Base-by-base conservation (phyloP, 2,113 vertebrate species). In the Odocoileus hemionus region DNA sequence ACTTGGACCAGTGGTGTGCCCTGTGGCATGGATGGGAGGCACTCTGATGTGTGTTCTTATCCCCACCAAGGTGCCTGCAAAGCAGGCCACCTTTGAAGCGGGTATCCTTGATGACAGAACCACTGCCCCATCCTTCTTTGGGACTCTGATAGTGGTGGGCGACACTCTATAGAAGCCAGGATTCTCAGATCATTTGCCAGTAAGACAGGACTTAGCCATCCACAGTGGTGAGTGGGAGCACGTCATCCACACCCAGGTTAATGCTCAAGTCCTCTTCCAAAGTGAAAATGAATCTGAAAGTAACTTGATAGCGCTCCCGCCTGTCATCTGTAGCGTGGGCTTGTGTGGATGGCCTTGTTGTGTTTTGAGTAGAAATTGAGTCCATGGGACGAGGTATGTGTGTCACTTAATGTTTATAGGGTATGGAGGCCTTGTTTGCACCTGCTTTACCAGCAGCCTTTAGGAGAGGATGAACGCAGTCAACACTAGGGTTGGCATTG, bases 251-350 rank as follows among this genome's bases (percentile, higher is more conserved):
- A 16, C 6, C 6, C 61, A 30, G 0, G 0, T 52, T n/a, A 54
- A 33, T 0, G 6, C 55, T 23, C 9, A 13, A n/a, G 30, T 45
- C 57, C 50, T 86, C 21, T 89, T 93, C 76, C 21, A 87, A 84
- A 60, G n/a, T 23, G 60, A 64, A 85, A 92, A 57, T 10, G 28
- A 92, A 76, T 83, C 83, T 79, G 57, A 64, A 74, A 76, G 79
- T 70, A 43, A 86, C 50, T 30, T n/a, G 67, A 9, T 74, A 17
- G 12, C 58, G 61, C 28, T 64, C n/a, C 61, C 0, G 23, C 36
- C 16, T 67, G 6, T 43, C 47, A 30, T 70, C 45, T 60, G 1
- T 43, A 85, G 60, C 0, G 1, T n/a, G 16, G 54, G 45, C 5
- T 16, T 79, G 54, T 80, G 30, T 70, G 21, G 33, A 33, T 6